Evolutionary conservation across 2,113 vertebrate genomes (phyloP).

Genomic region (Crotalus tigris): DNA sequence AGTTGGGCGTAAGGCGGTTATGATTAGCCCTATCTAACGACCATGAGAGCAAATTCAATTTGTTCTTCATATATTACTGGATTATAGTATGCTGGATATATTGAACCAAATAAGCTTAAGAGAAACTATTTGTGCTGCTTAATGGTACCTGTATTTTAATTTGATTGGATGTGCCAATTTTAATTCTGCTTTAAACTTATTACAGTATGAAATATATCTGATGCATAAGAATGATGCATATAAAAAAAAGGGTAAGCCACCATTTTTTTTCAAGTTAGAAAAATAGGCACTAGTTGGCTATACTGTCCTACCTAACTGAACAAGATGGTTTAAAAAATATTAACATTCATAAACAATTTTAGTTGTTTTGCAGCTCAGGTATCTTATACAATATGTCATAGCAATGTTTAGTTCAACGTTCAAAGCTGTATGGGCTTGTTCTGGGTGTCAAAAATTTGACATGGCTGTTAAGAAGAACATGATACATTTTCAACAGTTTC

Average conservation of each 20-base stretch:
- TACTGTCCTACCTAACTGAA: background rate
- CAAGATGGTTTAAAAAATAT: background rate
- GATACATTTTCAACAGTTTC: background rate
- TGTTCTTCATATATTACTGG: background rate
- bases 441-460: background rate
- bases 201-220: background rate
- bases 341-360: background rate
- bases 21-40: background rate
- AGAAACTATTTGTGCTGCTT: background rate
- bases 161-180: background rate
- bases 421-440: background rate
- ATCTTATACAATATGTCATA: background rate
- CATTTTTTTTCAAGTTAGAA: background rate
- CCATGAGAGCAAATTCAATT: background rate
- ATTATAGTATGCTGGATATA: background rate
- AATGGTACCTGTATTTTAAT: background rate
- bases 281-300: background rate
- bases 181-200: background rate
- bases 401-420: background rate
- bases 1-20: background rate
- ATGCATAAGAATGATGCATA: background rate
- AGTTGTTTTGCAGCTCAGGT: background rate
- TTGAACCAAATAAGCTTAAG: background rate
- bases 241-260: background rate
- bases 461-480: background rate